These are phyloP conservation scores for Carcina quercana DNA, from an alignment of 2,888 invertebrate genomes.

Conservation along the genomic window DNA sequence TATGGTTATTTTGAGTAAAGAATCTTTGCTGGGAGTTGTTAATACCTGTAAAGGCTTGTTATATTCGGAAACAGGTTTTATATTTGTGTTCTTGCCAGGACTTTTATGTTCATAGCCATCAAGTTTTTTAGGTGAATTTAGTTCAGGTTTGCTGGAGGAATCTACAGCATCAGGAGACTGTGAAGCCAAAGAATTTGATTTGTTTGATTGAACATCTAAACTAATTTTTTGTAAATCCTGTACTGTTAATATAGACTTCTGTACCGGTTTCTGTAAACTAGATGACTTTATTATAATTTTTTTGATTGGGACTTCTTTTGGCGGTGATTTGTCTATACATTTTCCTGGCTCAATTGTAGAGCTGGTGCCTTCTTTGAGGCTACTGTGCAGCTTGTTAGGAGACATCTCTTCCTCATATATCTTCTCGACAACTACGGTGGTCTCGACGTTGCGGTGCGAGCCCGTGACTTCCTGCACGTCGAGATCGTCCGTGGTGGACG, in stretches of 20 bases:
- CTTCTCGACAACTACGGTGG: conserved; percentile 50
- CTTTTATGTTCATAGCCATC: conserved; percentile 11
- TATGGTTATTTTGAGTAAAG: no score
- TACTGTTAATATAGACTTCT: no score
- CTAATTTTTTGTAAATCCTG: no score
- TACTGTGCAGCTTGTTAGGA: conserved; percentile 13
- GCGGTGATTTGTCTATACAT: conserved; percentile 4
- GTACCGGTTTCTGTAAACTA: not conserved
- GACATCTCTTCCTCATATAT: conserved; percentile 34
- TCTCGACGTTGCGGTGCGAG: conserved; percentile 46
- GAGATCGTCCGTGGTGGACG: conserved; percentile 52
- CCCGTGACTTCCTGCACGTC: conserved; percentile 42
- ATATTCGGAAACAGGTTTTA: conserved; percentile 7
- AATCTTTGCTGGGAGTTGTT: conserved; percentile 17
- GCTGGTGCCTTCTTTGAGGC: conserved; percentile 10
- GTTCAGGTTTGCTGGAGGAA: conserved; percentile 25
- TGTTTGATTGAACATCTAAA: no score
- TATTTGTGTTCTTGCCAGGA: conserved; percentile 6
- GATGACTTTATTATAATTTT: conserved; percentile 17
- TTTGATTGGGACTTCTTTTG: conserved; percentile 10
- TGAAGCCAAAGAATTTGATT: conserved; percentile 14
- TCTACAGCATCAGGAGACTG: conserved; percentile 26
- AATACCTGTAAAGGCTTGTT: no score
- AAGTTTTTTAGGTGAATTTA: conserved; percentile 7
- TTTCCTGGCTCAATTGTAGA: conserved; percentile 7